phyloP scores from a whole-genome alignment of 1,140 invertebrate genomes.

The Orussus abietinus region DNA sequence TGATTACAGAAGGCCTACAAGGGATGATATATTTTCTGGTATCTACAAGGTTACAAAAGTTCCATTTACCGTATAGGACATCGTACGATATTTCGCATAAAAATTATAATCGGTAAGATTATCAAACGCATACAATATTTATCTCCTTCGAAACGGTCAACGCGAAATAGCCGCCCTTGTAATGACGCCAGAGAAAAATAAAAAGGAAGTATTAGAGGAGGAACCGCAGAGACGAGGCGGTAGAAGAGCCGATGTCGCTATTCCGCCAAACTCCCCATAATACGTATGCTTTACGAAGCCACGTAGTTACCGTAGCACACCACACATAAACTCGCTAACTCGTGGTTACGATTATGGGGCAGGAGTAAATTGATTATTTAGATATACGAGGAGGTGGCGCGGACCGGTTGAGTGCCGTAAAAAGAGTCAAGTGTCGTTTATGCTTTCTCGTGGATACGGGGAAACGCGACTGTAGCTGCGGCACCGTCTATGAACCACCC shows the following conservation, averaged over 20 bases:
- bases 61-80: too few species aligned
- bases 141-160: too few species aligned
- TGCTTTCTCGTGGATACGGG: slow-evolving; percentile 21
- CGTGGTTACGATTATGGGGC: slow-evolving; percentile 11
- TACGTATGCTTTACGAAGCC: slow-evolving; percentile 7
- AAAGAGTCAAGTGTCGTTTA: slow-evolving; percentile 38
- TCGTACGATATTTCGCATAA: too few species aligned
- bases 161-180: too few species aligned
- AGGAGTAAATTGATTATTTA: slow-evolving; percentile 11
- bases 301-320: slow-evolving; percentile 2
- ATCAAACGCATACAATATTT: too few species aligned
- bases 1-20: too few species aligned
- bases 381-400: slow-evolving; percentile 2
- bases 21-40: too few species aligned
- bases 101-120: too few species aligned
- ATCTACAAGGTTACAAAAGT: too few species aligned
- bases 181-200: too few species aligned
- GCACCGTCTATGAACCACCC: too few species aligned
- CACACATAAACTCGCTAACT: slow-evolving; percentile 7
- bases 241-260: slow-evolving; percentile 10
- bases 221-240: slow-evolving; percentile 13
- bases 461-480: slow-evolving; percentile 17
- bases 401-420: slow-evolving; percentile 34
- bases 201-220: too few species aligned
- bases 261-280: slow-evolving; percentile 1